These are phyloP conservation scores for Aix galericulata DNA, from an alignment of 2,113 vertebrate genomes.

Conservation along the genomic window DNA sequence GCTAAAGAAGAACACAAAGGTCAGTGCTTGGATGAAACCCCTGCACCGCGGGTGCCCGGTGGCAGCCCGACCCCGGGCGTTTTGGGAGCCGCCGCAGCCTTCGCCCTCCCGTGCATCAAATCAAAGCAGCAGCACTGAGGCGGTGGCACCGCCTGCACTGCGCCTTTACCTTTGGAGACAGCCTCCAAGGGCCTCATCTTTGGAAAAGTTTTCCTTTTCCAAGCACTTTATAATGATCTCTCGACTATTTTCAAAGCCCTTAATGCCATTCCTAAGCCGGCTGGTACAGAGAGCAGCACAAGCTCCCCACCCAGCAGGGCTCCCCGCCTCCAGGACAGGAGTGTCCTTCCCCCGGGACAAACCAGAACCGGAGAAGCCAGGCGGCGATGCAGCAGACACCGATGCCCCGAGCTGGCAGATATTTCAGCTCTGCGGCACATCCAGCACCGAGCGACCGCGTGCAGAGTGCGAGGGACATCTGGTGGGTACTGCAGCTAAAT, in stretches of 20 bases:
- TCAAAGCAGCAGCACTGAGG: background rate
- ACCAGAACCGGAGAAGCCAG: background rate
- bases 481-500: constrained; percentile 1
- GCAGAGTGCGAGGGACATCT: constrained; percentile 41
- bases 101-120: background rate
- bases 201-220: background rate
- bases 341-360: background rate
- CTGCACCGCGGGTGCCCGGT: background rate
- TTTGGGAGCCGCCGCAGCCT: background rate
- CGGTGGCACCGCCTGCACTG: background rate
- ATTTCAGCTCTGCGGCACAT: background rate
- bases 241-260: background rate
- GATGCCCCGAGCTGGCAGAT: background rate
- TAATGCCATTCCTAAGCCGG: background rate
- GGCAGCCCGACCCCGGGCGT: background rate
- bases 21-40: background rate
- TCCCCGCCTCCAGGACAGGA: background rate
- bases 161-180: accelerated
- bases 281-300: background rate
- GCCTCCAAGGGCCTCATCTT: background rate
- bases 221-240: background rate
- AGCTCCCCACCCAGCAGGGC: background rate
- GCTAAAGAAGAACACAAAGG: background rate
- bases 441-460: background rate
- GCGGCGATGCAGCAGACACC: background rate